Conservation (phyloP, 2,797 vertebrate species). For the Gadopsis bispinosus region DNA sequence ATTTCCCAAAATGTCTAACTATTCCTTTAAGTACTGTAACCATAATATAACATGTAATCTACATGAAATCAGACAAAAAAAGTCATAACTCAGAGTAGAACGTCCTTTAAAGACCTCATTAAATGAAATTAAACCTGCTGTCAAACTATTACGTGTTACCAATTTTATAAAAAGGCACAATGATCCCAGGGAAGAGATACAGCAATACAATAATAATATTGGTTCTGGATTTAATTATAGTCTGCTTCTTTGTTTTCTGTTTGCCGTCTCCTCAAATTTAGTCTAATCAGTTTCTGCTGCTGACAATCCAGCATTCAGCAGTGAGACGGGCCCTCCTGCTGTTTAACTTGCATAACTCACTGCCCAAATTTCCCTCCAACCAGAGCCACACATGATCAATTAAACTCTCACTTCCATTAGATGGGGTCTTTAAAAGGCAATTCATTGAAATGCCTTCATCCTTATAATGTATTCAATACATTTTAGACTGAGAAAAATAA, state of each 20-base stretch:
- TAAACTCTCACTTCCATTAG: conserved; percentile 43
- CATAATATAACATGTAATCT: conserved; percentile 33
- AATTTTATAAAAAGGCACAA: conserved; percentile 61
- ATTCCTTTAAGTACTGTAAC: conserved; percentile 36
- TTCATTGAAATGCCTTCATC: conserved; percentile 50
- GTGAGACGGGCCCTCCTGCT: conserved; percentile 36
- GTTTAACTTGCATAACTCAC: conserved; percentile 50
- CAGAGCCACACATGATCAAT: conserved; percentile 26
- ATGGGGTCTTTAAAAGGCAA: conserved; percentile 51
- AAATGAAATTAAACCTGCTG: conserved; percentile 9
- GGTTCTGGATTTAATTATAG: conserved; percentile 31
- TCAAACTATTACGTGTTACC: conserved; percentile 21
- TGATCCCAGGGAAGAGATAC: conserved; percentile 32
- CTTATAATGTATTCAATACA: conserved; percentile 55
- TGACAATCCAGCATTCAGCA: conserved; percentile 45
- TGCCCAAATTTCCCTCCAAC: conserved; percentile 36
- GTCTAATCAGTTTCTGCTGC: conserved; percentile 57
- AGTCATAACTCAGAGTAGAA: conserved; percentile 13
- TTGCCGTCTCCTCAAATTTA: conserved; percentile 33
- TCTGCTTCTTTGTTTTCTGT: conserved; percentile 36
- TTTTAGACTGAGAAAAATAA: conserved; percentile 49
- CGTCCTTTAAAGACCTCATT: conserved; percentile 44
- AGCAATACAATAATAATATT: conserved; percentile 31
- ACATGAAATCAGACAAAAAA: conserved; percentile 33
- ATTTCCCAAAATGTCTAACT: conserved; percentile 3